Conservation (phyloP, 2,888 invertebrate species). For the Dryocosmus kuriphilus region DNA sequence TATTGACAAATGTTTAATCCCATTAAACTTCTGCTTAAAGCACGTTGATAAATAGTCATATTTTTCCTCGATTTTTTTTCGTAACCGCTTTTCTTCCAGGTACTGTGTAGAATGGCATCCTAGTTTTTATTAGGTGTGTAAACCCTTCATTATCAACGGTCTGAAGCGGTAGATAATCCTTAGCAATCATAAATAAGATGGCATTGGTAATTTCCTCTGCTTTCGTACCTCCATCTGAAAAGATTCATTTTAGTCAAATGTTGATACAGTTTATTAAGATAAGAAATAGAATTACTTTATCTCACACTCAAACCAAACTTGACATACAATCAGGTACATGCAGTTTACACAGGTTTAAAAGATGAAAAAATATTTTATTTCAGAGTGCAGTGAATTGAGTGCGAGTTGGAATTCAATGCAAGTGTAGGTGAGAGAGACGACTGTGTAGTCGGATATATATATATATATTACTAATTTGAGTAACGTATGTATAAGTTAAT, state of each 20-base stretch:
- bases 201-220: constrained; percentile 39
- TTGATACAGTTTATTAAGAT: background rate
- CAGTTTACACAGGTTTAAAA: background rate
- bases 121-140: constrained; percentile 37
- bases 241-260: background rate
- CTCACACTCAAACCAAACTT: background rate
- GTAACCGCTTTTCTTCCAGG: no score
- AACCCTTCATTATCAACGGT: constrained; percentile 34
- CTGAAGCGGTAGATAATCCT: constrained; percentile 41
- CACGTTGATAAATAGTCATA: constrained; percentile 42
- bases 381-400: no score
- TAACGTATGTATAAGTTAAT: no score
- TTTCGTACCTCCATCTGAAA: constrained; percentile 41
- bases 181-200: constrained; percentile 75
- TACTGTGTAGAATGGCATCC: constrained; percentile 41
- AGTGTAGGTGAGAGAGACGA: no score
- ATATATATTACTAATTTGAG: no score
- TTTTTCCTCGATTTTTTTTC: constrained; percentile 46
- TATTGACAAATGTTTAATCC: constrained; percentile 40
- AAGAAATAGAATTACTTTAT: background rate
- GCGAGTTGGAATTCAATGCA: no score
- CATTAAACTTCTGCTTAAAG: constrained; percentile 41
- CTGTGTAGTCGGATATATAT: no score
- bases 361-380: background rate
- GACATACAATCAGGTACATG: background rate